Percentiles rank a stretch among this genome's conserved stretches.
Evolutionary conservation across 2,113 vertebrate species (phyloP).

Genomic region (Antigone vipio): DNA sequence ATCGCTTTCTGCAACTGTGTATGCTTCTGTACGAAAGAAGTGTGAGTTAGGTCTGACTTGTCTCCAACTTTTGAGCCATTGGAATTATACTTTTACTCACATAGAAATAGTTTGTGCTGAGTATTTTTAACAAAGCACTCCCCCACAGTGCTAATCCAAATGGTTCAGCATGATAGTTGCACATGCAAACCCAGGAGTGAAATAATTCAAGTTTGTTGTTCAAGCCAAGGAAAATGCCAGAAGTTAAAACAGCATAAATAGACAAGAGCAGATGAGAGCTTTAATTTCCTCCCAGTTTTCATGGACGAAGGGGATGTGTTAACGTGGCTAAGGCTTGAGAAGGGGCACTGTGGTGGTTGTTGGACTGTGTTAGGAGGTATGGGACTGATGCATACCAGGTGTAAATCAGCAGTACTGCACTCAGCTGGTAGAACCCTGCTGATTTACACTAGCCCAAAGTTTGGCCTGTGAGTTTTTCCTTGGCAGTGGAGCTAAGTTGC

Average conservation of each 20-base stretch:
- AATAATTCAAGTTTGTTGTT: conserved; percentile 32
- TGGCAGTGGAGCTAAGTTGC: background rate
- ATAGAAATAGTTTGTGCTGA: background rate
- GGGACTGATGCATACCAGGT: background rate
- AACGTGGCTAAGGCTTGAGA: background rate
- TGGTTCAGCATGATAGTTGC: background rate
- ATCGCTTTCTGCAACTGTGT: background rate
- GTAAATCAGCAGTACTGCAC: background rate
- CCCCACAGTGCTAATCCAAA: background rate
- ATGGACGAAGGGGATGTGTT: background rate
- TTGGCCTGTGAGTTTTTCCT: conserved; percentile 1
- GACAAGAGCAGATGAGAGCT: conserved; percentile 38
- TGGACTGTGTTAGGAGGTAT: background rate
- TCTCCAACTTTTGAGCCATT: background rate
- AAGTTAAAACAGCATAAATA: conserved; percentile 44
- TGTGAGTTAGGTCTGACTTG: background rate
- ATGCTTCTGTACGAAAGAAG: background rate
- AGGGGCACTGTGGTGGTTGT: background rate
- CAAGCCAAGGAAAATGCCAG: conserved; percentile 34
- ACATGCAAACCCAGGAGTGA: conserved; percentile 14
- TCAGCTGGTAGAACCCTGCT: background rate
- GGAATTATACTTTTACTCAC: background rate
- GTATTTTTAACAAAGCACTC: conserved; percentile 45
- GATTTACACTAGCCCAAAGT: background rate
- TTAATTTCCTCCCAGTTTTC: conserved; percentile 15